Conservation (phyloP, 2,113 vertebrate species). For the Nyctibius bracteatus region DNA sequence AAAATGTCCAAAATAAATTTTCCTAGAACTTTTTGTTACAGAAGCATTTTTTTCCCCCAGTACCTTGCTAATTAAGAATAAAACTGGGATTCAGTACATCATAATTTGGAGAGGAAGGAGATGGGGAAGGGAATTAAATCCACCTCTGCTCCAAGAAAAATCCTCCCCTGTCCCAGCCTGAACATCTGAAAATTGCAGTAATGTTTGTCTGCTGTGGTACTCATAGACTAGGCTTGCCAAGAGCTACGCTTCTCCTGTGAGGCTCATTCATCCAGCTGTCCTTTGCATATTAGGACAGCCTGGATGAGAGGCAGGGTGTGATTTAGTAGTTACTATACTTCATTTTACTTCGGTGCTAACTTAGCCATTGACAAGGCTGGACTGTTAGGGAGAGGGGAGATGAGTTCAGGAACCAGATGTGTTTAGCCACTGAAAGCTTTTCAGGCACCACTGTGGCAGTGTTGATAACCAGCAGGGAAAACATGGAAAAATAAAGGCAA, state of each 20-base stretch:
- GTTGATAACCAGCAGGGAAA: neutral
- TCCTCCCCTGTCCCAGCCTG: neutral
- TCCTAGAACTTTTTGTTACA: conserved; percentile 5
- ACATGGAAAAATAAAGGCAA: neutral
- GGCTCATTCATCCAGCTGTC: neutral
- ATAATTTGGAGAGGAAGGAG: neutral
- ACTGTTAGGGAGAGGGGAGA: neutral
- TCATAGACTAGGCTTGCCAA: neutral
- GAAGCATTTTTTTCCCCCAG: neutral
- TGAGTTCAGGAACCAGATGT: neutral
- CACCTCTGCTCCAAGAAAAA: neutral
- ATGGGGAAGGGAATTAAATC: neutral
- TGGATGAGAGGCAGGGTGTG: neutral
- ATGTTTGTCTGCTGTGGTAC: neutral
- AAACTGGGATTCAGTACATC: neutral
- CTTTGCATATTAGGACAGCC: neutral
- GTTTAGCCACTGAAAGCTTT: neutral
- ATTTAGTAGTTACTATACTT: neutral
- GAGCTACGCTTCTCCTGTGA: fast-evolving
- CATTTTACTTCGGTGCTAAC: neutral
- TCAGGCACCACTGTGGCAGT: neutral
- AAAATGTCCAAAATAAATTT: neutral
- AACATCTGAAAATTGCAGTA: neutral
- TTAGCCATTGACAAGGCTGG: neutral
- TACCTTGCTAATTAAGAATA: neutral